These are phyloP conservation scores for Harlomillsia oculata DNA, from an alignment of 1,140 invertebrate genomes.

Conservation along the genomic window DNA sequence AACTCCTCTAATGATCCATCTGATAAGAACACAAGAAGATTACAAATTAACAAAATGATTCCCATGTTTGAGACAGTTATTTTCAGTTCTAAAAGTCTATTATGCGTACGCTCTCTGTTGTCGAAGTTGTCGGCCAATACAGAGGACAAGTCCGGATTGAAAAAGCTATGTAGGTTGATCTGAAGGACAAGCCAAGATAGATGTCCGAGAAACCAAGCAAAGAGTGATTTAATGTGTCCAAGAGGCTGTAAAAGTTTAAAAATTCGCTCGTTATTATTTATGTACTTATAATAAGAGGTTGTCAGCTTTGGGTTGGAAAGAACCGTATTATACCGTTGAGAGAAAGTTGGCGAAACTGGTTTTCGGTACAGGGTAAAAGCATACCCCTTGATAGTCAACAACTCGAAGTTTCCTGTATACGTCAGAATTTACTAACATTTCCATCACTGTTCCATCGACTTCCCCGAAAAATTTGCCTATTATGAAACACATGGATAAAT, in stretches of 20 bases:
- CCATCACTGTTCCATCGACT: conserved; percentile 89
- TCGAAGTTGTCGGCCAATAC: conserved; percentile 22
- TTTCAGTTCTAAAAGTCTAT: too few relatives aligned
- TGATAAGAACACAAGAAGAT: neutral
- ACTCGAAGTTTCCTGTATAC: conserved; percentile 78
- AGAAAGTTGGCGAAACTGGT: conserved; percentile 40
- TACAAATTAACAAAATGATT: too few relatives aligned
- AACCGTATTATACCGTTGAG: conserved; percentile 42
- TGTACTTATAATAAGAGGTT: conserved; percentile 29
- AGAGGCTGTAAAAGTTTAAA: conserved; percentile 41
- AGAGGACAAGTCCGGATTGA: conserved; percentile 33
- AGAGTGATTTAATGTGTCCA: conserved; percentile 36
- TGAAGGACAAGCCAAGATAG: conserved; percentile 32
- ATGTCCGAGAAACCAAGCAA: conserved; percentile 30
- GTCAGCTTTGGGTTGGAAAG: conserved; percentile 32
- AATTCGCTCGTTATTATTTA: too few relatives aligned
- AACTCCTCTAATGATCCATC: neutral
- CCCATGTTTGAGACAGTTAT: neutral
- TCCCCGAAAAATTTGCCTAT: conserved; percentile 67
- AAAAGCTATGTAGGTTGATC: conserved; percentile 33
- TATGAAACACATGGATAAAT: neutral
- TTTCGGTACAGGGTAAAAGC: conserved; percentile 54
- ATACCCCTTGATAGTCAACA: conserved; percentile 79
- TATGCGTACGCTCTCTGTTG: too few relatives aligned
- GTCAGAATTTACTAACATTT: conserved; percentile 76